Evolutionary conservation across 2,888 invertebrate species (phyloP), one percentile per base, ranked within the genome.

Genomic region (Drosophila birchii): DNA sequence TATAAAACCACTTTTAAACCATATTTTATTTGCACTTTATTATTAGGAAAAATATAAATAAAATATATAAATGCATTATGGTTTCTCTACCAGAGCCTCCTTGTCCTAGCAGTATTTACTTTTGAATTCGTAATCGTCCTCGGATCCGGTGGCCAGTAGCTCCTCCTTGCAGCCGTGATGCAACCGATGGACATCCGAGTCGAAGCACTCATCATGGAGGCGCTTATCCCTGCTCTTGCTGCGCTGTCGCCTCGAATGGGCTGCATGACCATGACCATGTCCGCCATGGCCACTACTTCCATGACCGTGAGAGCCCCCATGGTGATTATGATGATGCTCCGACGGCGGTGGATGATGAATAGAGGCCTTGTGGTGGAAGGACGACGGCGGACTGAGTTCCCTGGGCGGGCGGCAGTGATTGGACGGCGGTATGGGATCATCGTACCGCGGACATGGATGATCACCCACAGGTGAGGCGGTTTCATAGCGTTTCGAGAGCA

Each of bases 401-500:
- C 90, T 86, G 4, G 91, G 81, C 4, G 92, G 91, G 0, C 91
- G 92, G 44, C 92, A 92, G 54, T 91, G 92, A 14, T 61, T 80
- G 2, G 92, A 87, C 0, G 91, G 90, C 14, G 92, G 90, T 58
- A 91, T 79, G 0, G 91, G 78, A 63, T 93, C 93, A 61, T 93
- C 92, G 36, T 79, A 92, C 3, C 92, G 86, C 0, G 92, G 90
- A 70, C 92, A 93, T 0, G 91, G 88, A 84, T 92, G 92, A 64
- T 93, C 92, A 0, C 90, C 92, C 2, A 92, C 88, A 0, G 93
- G 92, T 0, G 93, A 92, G 5, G 91, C 91, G 5, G 92, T 89
- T 75, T 95, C 95, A 87, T 95, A 95, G 81, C 97, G 94, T 8
- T 96, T 94, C 5, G 97, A 97, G 6, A 97, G 95, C 83, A 96